Conservation (phyloP, 2,113 vertebrate genomes). For the Baryphthengus martii region DNA sequence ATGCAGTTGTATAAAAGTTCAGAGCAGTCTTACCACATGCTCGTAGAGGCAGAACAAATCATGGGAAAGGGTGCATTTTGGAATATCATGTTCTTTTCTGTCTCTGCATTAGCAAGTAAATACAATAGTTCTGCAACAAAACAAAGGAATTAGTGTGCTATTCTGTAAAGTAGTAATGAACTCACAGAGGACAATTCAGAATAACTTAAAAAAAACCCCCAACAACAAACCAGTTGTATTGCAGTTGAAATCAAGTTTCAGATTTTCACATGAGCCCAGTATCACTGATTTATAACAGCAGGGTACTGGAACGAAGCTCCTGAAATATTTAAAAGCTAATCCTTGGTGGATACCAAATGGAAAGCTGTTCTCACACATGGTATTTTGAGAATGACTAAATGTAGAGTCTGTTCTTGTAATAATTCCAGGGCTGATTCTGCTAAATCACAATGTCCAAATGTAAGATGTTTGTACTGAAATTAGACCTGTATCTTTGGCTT, state of each 20-base stretch:
- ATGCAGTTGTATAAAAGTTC: background rate
- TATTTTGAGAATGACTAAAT: constrained; percentile 46
- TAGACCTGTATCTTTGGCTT: constrained; percentile 10
- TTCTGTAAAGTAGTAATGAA: constrained; percentile 39
- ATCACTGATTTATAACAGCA: background rate
- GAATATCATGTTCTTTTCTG: constrained; percentile 59
- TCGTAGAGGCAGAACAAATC: constrained; percentile 44
- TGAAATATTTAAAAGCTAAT: background rate
- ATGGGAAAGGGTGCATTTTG: constrained; percentile 38
- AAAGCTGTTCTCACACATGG: constrained; percentile 33
- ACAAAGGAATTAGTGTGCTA: constrained; percentile 33
- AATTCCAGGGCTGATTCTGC: constrained; percentile 17
- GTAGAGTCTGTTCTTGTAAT: background rate
- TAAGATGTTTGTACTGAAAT: background rate
- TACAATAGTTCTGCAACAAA: constrained; percentile 22
- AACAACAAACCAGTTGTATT: background rate
- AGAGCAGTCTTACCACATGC: constrained; percentile 5
- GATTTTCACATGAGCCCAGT: background rate
- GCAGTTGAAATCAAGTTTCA: constrained; percentile 25
- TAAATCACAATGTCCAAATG: constrained; percentile 11
- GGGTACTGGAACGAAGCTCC: background rate
- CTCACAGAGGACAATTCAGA: background rate
- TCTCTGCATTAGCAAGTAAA: constrained; percentile 63
- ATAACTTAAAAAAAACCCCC: background rate
- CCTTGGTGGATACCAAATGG: background rate